Base-by-base conservation (phyloP, 2,797 vertebrate species). In the Eutrigla gurnardus region DNA sequence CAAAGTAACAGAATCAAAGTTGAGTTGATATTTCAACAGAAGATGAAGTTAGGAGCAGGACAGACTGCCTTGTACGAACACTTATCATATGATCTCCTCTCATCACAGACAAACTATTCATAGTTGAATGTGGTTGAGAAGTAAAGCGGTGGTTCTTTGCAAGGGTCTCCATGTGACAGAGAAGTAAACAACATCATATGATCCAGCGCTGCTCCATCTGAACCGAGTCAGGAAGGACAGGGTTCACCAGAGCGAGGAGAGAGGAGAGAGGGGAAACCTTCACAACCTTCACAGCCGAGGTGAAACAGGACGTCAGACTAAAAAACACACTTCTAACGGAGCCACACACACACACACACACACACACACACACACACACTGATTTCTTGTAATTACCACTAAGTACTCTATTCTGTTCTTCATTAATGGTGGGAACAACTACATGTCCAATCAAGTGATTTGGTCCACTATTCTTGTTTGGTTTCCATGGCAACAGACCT, bases 401-500 rank as follows among this genome's bases (percentile, higher is more conserved):
- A 81, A 87, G 70, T 53, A 58, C 60, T 43, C 18, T 25, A 84
- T 87, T 89, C 75, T 25, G 73, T 82, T 84, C 42, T 75, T 49
- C 45, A 84, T 82, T 82, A 88, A 78, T 65, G 75, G 58, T 50
- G 73, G 45, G 53, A 83, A 83, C 73, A 83, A 81, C 78, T 75
- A 49, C 50, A 50, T 25, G 65, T 84, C 63, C 62, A 88, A 84
- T 86, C 78, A 88, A 77, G 62, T 65, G 53, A 84, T 77, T 80
- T 61, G 57, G 45, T 54, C 73, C 39, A 79, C 52, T 36, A 57
- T 66, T 84, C 47, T 60, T 75, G 49, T 62, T 73, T 45, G 57
- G 87, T 91, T 88, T 82, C 89, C 33, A 84, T 77, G 80, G 84
- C 39, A 84, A 89, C 89, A 60, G 71, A 78, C 84, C 77, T 73